Evolutionary conservation across 2,888 invertebrate species (phyloP), one percentile per base, ranked within the genome.

Genomic region (Drosophila nigricruria): DNA sequence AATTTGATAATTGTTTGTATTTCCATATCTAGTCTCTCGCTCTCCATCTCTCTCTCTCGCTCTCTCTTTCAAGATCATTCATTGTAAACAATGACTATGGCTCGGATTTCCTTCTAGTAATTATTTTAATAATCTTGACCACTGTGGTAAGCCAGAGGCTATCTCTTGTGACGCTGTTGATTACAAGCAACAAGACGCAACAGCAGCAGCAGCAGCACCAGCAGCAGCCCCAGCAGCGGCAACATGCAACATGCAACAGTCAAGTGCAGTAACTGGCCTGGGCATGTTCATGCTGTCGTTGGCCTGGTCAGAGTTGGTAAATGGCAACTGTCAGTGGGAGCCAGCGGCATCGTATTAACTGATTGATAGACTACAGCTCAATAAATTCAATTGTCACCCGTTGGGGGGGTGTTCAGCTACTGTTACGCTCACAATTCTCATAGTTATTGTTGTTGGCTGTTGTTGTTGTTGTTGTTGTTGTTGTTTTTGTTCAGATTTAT

Each of bases 311-410:
- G 47, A 47, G 47, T 47, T 52, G 62, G 62, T 62, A 62, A 62
- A 57, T 58, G 70, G 52, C 58, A 58, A 63, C 77, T 36, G 58
- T 34, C 23, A 50, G 72, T 53, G 58, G 56, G 25, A 58, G 47
- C 63, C 68, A 59, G 42, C 59, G 79, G 87, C 61, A 73, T 84
- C 89, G 73, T 74, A 81, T 84, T 88, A 77, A 89, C 84, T 84
- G 84, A 84, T 89, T 87, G 84, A 84, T 84, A 59, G 84, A 83
- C 84, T 79, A 73, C 72, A 70, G 71, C 77, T 76, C 84, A 83
- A 84, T 84, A 84, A 84, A 84, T 84, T 84, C 89, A 84, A 84
- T 84, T 84, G 89, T 86, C 83, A 78, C 86, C 34, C 50, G 32
- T 20, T 67, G 27, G 27, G 27, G 74, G 43, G 54, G n/a, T 62